A percentile compares a stretch with the other conserved stretches of the same genome.
Conservation (phyloP, 2,797 vertebrate species). For the Esox lucius region DNA sequence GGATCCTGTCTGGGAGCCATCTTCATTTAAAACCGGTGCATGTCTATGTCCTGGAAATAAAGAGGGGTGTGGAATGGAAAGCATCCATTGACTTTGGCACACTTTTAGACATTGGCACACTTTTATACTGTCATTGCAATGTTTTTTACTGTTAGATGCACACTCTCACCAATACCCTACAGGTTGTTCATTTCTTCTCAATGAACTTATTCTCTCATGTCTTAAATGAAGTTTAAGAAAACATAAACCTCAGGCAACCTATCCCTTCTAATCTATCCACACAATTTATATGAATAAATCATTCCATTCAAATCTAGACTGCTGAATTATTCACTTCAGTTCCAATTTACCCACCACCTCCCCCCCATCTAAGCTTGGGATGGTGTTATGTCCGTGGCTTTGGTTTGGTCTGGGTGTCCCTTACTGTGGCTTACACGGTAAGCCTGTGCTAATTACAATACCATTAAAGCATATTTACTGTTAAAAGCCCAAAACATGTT, state of each 20-base stretch:
- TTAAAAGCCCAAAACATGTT: neutral
- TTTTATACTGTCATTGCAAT: neutral
- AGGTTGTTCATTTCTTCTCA: neutral
- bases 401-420: slow-evolving; percentile 25
- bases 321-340: slow-evolving; percentile 43
- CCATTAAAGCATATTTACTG: slow-evolving; percentile 11
- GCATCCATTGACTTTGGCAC: neutral
- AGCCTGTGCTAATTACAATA: slow-evolving; percentile 6
- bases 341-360: slow-evolving; percentile 30
- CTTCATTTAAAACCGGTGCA: neutral
- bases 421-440: slow-evolving; percentile 18
- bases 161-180: neutral
- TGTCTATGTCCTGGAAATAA: neutral
- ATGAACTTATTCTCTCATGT: slow-evolving; percentile 16
- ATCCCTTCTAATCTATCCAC: slow-evolving; percentile 27
- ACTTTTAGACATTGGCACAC: neutral
- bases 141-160: neutral
- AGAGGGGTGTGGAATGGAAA: neutral
- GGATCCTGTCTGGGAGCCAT: neutral
- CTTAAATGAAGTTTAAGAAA: slow-evolving; percentile 1
- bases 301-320: slow-evolving; percentile 41
- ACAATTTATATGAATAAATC: slow-evolving; percentile 41
- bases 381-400: neutral
- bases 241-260: slow-evolving; percentile 21
- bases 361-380: neutral